These are phyloP conservation scores for Nerophis lumbriciformis DNA, from an alignment of 2,113 vertebrate genomes.

Conservation along the genomic window DNA sequence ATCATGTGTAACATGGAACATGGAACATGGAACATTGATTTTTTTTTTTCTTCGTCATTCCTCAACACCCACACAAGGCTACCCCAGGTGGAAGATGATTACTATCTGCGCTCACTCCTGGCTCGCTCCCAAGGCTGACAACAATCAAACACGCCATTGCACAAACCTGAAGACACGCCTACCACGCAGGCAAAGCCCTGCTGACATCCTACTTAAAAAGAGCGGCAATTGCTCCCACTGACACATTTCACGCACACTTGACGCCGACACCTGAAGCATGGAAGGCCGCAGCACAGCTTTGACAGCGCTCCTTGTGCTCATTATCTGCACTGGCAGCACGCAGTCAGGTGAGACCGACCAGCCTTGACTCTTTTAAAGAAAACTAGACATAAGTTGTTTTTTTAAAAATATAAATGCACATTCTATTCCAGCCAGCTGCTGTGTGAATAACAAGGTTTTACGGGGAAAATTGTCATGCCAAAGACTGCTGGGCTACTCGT, in stretches of 20 bases:
- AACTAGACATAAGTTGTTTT: neutral
- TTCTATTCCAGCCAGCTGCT: conserved; percentile 53
- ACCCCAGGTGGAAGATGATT: neutral
- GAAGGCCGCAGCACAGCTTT: conserved; percentile 6
- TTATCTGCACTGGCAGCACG: conserved; percentile 15
- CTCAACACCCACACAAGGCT: no score
- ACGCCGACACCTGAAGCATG: conserved; percentile 23
- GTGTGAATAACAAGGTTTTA: conserved; percentile 20
- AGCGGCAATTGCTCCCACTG: fast-evolving
- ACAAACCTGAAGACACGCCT: neutral
- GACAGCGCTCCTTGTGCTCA: conserved; percentile 25
- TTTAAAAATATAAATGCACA: neutral
- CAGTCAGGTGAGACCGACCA: conserved; percentile 36
- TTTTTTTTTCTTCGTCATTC: no score
- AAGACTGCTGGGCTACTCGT: conserved; percentile 37
- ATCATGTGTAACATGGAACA: neutral
- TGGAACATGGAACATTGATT: neutral
- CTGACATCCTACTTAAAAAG: conserved; percentile 7
- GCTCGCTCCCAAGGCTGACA: no score
- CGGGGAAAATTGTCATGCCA: conserved; percentile 12
- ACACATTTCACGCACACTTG: neutral
- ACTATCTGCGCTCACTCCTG: neutral
- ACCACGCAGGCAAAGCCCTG: conserved; percentile 15
- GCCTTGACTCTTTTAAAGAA: neutral
- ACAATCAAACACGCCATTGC: neutral